phyloP scores from a whole-genome alignment of 2,888 invertebrate genomes.

The Xestia xanthographa region DNA sequence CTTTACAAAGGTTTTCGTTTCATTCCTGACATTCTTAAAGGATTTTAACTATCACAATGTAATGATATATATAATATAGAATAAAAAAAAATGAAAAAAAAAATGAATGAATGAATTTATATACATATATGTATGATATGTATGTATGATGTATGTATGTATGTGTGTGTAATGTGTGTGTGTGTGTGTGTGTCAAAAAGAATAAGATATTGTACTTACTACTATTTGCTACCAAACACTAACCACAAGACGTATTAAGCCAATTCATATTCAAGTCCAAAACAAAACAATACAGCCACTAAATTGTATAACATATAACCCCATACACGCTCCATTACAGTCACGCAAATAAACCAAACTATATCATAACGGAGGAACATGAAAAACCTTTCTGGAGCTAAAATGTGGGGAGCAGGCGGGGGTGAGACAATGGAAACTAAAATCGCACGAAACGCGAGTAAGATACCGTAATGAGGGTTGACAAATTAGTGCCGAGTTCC shows the following conservation, averaged over 20 bases:
- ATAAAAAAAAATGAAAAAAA: no score
- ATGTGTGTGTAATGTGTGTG: no score
- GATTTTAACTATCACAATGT: no score
- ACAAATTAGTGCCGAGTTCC: constrained; percentile 83
- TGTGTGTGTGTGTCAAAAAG: no score
- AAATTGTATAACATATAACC: constrained; percentile 34
- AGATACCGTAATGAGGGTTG: constrained; percentile 85
- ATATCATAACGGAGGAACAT: constrained; percentile 68
- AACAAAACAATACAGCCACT: constrained; percentile 12
- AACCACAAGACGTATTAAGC: background rate
- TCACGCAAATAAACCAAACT: constrained; percentile 54
- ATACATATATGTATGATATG: no score
- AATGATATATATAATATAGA: no score
- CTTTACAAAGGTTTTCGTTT: background rate
- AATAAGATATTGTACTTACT: background rate
- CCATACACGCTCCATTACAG: constrained; percentile 38
- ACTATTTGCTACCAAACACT: background rate
- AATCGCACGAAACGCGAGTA: constrained; percentile 76
- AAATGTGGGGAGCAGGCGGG: constrained; percentile 59
- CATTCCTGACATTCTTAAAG: background rate
- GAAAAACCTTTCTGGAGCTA: constrained; percentile 77
- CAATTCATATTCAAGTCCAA: background rate
- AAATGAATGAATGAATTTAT: no score
- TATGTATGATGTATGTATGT: no score
- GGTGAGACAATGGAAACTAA: constrained; percentile 74